These are phyloP conservation scores for Steinernema khuongi DNA, from an alignment of 1,140 invertebrate species.

Conservation along the genomic window DNA sequence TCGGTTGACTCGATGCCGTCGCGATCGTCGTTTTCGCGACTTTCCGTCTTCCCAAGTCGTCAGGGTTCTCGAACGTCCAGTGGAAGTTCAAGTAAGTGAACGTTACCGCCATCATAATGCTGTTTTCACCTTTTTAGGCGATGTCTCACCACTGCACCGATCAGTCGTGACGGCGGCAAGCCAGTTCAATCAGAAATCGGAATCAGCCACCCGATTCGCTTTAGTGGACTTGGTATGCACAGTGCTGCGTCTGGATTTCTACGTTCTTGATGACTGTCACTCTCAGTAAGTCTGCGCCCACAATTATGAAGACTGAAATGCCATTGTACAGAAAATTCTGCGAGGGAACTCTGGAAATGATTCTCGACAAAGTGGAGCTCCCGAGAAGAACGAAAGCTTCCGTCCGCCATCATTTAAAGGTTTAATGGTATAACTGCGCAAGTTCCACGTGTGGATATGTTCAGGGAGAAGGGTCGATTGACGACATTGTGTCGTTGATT, in stretches of 20 bases:
- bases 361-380: slow-evolving; percentile 44
- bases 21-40: not conserved
- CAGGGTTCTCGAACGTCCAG: not conserved
- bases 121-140: not conserved
- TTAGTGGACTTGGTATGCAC: slow-evolving; percentile 30
- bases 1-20: not conserved
- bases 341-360: slow-evolving; percentile 40
- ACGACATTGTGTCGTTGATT: slow-evolving; percentile 30
- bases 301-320: not conserved
- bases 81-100: not conserved
- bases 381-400: slow-evolving; percentile 47
- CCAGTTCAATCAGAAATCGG: slow-evolving; percentile 16
- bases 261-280: slow-evolving; percentile 28
- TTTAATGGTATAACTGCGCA: not conserved
- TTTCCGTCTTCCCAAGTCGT: not conserved
- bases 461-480: slow-evolving; percentile 24
- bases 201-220: slow-evolving; percentile 32
- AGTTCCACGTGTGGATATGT: slow-evolving; percentile 18
- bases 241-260: slow-evolving; percentile 40
- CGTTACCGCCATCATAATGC: not conserved
- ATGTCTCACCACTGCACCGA: not conserved
- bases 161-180: not conserved
- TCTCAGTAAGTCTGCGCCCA: slow-evolving; percentile 25
- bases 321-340: slow-evolving; percentile 43
- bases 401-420: slow-evolving; percentile 7